Evolutionary conservation across 2,888 invertebrate species (phyloP), one percentile per base, ranked within the genome.

Genomic region (Malthinus flaveolus): DNA sequence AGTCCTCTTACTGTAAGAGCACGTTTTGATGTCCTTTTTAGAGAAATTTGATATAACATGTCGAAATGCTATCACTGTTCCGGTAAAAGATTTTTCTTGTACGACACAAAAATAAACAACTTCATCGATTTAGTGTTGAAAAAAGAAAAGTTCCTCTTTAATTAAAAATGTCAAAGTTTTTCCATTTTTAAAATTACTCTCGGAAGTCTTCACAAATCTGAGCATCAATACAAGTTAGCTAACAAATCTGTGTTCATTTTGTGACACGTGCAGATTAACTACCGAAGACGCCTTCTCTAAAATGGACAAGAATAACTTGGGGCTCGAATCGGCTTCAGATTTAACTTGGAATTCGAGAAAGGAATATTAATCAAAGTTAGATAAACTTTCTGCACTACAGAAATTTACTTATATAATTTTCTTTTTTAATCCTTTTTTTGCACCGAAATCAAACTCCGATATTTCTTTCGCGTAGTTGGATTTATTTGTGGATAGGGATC

Each of bases 211-310:
- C 37, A 58, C 52, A 49, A 45, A 52, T 53, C 51, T 32, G 23
- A 42, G 52, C 44, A 50, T 58, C 57, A 48, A 12, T 58, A 52
- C 57, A 58, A 58, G 57, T 53, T 58, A 52, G 50, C 52, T 59
- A 62, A 64, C 62, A 63, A 65, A 65, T 64, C 63, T 58, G 49
- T 61, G 59, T 59, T 62, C 59, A 62, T 63, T 66, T 59, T 50
- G 54, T 52, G 61, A 61, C 61, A 64, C 62, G 63, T 65, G 63
- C 65, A 66, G 61, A 66, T 66, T 65, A 65, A 62, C 63, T 57
- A 63, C 61, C 50, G 65, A 66, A 54, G 58, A 48, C 54, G 52
- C 15, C 39, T 13, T 42, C 23, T 56, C 53, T 57, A 56, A 54
- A 53, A 61, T 62, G 60, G 56, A 64, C 62, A 63, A 63, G 62